Evolutionary conservation across 2,113 vertebrate genomes (phyloP), one percentile per base, ranked within the genome.

Genomic region (Zosterops japonicus): DNA sequence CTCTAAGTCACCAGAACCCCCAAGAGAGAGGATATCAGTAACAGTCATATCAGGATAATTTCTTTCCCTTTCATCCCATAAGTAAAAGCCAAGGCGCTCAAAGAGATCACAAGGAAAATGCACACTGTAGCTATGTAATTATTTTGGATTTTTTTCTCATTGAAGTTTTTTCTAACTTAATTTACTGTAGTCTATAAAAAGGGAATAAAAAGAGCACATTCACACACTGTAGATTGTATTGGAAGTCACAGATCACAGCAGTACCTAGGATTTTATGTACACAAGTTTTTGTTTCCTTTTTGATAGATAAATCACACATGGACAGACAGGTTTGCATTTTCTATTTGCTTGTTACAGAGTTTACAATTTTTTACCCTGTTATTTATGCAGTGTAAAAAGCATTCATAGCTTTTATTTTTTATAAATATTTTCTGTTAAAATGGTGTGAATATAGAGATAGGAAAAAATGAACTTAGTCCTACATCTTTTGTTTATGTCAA

Each of bases 371-470:
- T 61, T 81, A 35, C 6, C 4, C 12, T 1, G 2, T 61, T 77
- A 75, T 22, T 35, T 35, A 24, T 39, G 6, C 21, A 63, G 21
- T 67, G 14, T 67, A 59, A 50, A 31, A 80, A 89, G 33, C 6
- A 53, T 23, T 56, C 22, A 65, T 53, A 20, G 19, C 28, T 80
- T 80, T 89, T 65, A 59, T 74, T 87, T 75, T 17, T 17, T 39
- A 59, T 33, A 41, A 89, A 36, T 16, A 19, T 67, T 60, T 64
- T 69, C 17, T 79, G 14, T 42, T 74, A 36, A 67, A 88, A 65
- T 24, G 0, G 0, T 39, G 14, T 29, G 2, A 11, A 36, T 70
- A 41, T 4, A 74, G 12, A 7, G 9, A 77, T 7, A 70, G 15
- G 6, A 53, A 72, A 84, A 84, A 74, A 59, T 56, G 36, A 77